phyloP scores from a whole-genome alignment of 2,113 vertebrate genomes.

The Gasterosteus nipponicus region DNA sequence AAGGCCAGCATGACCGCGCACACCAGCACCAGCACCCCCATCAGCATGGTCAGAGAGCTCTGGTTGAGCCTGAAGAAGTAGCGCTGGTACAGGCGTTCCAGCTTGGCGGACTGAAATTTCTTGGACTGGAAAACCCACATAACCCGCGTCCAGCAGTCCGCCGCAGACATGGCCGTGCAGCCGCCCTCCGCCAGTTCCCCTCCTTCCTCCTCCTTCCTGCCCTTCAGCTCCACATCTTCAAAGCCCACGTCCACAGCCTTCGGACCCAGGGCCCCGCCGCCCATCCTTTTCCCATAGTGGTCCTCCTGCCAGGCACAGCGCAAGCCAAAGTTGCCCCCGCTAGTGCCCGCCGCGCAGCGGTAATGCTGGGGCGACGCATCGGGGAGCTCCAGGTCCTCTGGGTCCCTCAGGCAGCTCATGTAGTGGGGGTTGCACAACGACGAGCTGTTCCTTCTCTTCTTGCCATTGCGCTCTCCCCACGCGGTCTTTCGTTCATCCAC shows the following conservation, averaged over 20 bases:
- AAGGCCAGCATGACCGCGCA: conserved; percentile 90
- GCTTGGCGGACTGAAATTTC: conserved; percentile 92
- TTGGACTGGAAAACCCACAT: conserved; percentile 93
- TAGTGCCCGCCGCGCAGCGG: conserved; percentile 70
- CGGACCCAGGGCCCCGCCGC: conserved; percentile 80
- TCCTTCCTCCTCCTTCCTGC: conserved; percentile 67
- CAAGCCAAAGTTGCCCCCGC: conserved; percentile 73
- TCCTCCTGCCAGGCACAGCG: conserved; percentile 95
- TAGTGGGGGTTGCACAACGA: conserved; percentile 89
- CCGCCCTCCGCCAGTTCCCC: conserved; percentile 49
- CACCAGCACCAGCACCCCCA: conserved; percentile 92
- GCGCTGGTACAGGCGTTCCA: conserved; percentile 96
- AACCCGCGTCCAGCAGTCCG: conserved; percentile 83
- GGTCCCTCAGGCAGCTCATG: conserved; percentile 94
- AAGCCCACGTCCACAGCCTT: conserved; percentile 86
- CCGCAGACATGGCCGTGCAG: conserved; percentile 57
- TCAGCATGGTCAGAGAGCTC: conserved; percentile 96
- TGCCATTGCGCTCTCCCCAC: conserved; percentile 95
- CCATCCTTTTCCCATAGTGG: conserved; percentile 87
- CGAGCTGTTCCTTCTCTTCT: conserved; percentile 84
- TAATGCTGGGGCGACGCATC: conserved; percentile 70
- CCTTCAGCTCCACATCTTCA: conserved; percentile 85
- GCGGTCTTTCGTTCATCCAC: conserved; percentile 93
- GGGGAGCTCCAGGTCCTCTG: conserved; percentile 80
- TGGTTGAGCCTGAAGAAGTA: conserved; percentile 99